Base-by-base conservation (phyloP, 1,140 invertebrate species). In the Vanessa tameamea region DNA sequence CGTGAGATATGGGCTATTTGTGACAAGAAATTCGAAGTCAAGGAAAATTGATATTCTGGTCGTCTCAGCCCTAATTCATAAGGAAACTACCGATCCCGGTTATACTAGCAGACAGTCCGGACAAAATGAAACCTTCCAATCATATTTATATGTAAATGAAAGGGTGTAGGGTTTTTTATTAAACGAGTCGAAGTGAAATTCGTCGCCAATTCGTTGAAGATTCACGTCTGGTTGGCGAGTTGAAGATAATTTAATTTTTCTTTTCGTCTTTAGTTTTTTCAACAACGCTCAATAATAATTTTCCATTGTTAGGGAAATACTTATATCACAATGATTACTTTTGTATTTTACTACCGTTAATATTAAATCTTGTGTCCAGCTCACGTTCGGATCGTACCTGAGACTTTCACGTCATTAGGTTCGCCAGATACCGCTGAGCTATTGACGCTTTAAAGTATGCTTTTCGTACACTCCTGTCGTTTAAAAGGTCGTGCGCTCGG, bases 131-230 rank as follows among this genome's bases (percentile, higher is more conserved):
- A 55, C 61, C 48, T 64, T 64, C 70, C 79, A 82, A 82, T 85
- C 78, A 83, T 82, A 83, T 83, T 81, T 84, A 77, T 81, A 84
- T 85, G 78, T 70, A 80, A 85, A 83, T 83, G 71, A 74, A 70
- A 77, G 78, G 79, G 72, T 78, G 69, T 55, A 68, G 73, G 73
- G 70, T 73, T 78, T 77, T 78, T 81, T 82, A 77, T 78, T 80
- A 80, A 79, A 76, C 69, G 67, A 76, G 55, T 77, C 61, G 68
- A 50, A 71, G 71, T 53, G 15, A 67, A 67, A 37, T 67, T 67
- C 67, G 66, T 74, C 68, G 73, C 65, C 76, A 74, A 77, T 79
- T 79, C 64, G 43, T 51, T 69, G 31, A 64, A 79, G 69, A 77
- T 79, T 79, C 75, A 71, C 69, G 73, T 69, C 63, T 37, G 71